Conservation (phyloP, 2,797 vertebrate species). For the Ctenochaetus hawaiiensis region DNA sequence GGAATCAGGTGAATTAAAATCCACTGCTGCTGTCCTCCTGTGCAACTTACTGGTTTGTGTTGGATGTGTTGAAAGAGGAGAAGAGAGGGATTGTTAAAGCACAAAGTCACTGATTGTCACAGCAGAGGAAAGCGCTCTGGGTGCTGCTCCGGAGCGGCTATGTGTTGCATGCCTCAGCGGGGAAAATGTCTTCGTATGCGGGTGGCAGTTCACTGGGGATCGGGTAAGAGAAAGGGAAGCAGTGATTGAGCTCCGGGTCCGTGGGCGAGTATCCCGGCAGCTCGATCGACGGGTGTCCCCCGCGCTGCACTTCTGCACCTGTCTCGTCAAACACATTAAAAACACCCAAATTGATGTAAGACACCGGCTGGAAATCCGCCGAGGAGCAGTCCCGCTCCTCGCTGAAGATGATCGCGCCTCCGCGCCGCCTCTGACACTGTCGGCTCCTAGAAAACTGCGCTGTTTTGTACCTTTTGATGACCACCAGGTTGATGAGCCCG, state of each 20-base stretch:
- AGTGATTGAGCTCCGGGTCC: slow-evolving; percentile 91
- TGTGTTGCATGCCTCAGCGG: slow-evolving; percentile 84
- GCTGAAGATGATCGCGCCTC: slow-evolving; percentile 86
- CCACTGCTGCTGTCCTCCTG: slow-evolving; percentile 43
- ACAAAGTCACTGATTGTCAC: slow-evolving; percentile 83
- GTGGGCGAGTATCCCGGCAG: slow-evolving; percentile 93
- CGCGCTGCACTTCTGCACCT: slow-evolving; percentile 91
- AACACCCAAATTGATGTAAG: slow-evolving; percentile 93
- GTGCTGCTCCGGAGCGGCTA: slow-evolving; percentile 70
- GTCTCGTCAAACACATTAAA: slow-evolving; percentile 89
- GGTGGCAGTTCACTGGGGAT: slow-evolving; percentile 90
- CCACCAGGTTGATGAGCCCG: slow-evolving; percentile 91
- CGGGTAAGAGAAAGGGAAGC: slow-evolving; percentile 93
- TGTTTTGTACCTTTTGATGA: slow-evolving; percentile 92
- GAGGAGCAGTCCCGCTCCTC: slow-evolving; percentile 89
- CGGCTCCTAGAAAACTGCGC: slow-evolving; percentile 86
- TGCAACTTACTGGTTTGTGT: slow-evolving; percentile 54
- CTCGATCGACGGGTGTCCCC: slow-evolving; percentile 94
- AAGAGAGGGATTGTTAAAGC: slow-evolving; percentile 27
- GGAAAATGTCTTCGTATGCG: slow-evolving; percentile 93
- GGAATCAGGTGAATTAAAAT: slow-evolving; percentile 16
- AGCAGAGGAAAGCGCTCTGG: slow-evolving; percentile 67
- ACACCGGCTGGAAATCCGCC: slow-evolving; percentile 90
- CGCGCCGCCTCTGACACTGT: slow-evolving; percentile 83
- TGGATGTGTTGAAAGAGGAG: slow-evolving; percentile 1